phyloP scores from a whole-genome alignment of 2,113 vertebrate species.

The Vombatus ursinus region DNA sequence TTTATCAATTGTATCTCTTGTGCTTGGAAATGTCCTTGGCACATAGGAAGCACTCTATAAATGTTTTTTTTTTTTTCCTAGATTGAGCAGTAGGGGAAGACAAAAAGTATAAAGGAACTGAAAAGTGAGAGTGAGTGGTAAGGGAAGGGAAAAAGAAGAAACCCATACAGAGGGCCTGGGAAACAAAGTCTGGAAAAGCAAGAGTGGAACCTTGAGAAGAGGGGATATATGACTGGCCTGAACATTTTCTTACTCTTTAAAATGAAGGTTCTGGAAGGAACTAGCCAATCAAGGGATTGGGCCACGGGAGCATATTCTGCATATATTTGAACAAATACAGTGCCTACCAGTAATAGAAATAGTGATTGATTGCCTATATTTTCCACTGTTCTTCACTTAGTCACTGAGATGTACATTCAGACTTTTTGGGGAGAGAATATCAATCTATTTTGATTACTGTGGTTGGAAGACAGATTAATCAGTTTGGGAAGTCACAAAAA shows the following conservation, averaged over 20 bases:
- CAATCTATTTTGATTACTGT: background rate
- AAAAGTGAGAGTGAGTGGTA: background rate
- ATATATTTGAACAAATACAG: background rate
- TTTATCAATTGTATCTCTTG: background rate
- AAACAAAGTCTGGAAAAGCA: background rate
- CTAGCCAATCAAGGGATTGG: background rate
- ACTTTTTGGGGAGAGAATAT: background rate
- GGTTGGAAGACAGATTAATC: background rate
- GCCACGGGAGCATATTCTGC: background rate
- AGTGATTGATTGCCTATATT: background rate
- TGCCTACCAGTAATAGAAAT: accelerated
- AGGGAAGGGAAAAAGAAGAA: background rate
- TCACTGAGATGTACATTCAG: background rate
- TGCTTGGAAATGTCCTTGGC: background rate
- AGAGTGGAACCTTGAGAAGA: background rate
- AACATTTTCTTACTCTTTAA: background rate
- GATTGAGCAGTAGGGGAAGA: background rate
- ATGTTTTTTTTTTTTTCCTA: background rate
- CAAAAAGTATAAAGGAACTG: background rate
- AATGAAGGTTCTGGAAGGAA: background rate
- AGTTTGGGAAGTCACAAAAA: conserved; percentile 11
- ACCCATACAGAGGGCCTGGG: background rate
- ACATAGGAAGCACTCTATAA: background rate
- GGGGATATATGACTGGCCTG: background rate
- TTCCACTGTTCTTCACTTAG: background rate